Base-by-base conservation (phyloP, 1,140 invertebrate species). In the Drosophila tsacasi region DNA sequence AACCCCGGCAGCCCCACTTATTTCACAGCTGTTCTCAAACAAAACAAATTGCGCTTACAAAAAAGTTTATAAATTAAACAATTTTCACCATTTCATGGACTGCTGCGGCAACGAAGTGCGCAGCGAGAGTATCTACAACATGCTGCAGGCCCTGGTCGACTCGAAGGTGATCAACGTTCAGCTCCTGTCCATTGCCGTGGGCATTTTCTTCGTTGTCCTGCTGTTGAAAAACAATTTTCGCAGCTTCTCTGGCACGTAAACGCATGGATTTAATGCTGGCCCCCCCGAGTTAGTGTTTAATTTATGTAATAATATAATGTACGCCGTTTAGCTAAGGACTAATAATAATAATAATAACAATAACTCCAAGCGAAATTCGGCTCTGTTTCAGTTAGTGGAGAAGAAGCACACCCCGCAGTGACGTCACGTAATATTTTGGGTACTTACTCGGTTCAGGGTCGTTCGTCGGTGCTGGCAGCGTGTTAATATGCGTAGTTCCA, bases 131-230 rank as follows among this genome's bases (percentile, higher is more conserved):
- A 86, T 92, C 50, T 81, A 91, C 69, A 91, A 85, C 65, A 91
- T 92, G 85, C 63, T 92, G 39, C 86, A 91, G 58, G 74, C 89
- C 25, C 58, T 92, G 66, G 76, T 92, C 19, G 91, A 92, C 68
- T 91, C 91, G 0, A 92, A 92, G 78, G 76, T 92, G 46, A 84
- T 92, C 52, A 91, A 90, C 65, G 86, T 92, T 27, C 84, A 91
- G 77, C 76, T 92, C 25, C 80, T 92, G 55, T 91, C 91, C 10
- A 89, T 91, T 65, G 91, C 91, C 42, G 89, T 92, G 60, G 91
- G 91, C n/a, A 91, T 92, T 62, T 86, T 92, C 57, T 92, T 92
- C 69, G 72, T 92, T 12, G 79, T 92, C 25, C 63, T 92, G 67
- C 60, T 92, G 64, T 39, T 92, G 40, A 92, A 92, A 59, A 92